Percentiles rank a stretch among this genome's conserved stretches.
These are phyloP conservation scores for Metaphire vulgaris DNA, from an alignment of 1,140 invertebrate genomes.

Conservation along the genomic window DNA sequence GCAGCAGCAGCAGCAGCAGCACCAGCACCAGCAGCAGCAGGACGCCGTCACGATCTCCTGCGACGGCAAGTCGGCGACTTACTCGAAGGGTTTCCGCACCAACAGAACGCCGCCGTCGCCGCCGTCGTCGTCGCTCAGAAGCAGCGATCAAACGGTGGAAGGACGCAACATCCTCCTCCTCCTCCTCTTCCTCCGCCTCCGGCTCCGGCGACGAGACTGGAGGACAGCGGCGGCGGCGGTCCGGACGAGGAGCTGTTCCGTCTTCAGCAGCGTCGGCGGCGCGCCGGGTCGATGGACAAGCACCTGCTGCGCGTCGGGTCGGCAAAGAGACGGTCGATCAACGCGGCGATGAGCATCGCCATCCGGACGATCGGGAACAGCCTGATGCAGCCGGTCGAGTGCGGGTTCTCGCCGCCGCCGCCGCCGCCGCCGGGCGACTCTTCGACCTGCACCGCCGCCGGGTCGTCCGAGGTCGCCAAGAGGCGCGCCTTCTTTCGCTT, in stretches of 20 bases:
- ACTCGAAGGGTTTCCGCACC: neutral
- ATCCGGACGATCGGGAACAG: slow-evolving; percentile 43
- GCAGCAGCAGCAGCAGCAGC: neutral
- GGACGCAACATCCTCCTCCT: too few relatives aligned
- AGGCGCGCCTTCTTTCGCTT: slow-evolving; percentile 15
- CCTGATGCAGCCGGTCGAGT: slow-evolving; percentile 45
- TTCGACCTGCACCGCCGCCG: slow-evolving; percentile 13
- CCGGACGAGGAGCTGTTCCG: neutral
- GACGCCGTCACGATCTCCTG: too few relatives aligned
- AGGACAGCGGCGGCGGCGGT: too few relatives aligned
- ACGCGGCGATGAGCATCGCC: slow-evolving; percentile 36
- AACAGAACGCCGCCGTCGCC: too few relatives aligned
- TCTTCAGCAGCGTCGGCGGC: neutral
- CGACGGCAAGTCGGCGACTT: neutral
- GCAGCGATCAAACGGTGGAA: too few relatives aligned
- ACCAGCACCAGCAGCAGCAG: neutral
- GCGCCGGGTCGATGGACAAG: slow-evolving; percentile 30
- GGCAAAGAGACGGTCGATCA: slow-evolving; percentile 21
- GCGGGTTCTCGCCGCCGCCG: slow-evolving; percentile 26
- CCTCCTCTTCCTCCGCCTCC: too few relatives aligned
- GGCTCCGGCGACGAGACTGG: too few relatives aligned
- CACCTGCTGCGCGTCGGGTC: slow-evolving; percentile 16
- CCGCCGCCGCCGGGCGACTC: slow-evolving; percentile 45
- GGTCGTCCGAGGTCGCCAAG: neutral
- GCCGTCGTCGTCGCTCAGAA: too few relatives aligned